Conservation (phyloP, 2,797 vertebrate species). For the Falco peregrinus region DNA sequence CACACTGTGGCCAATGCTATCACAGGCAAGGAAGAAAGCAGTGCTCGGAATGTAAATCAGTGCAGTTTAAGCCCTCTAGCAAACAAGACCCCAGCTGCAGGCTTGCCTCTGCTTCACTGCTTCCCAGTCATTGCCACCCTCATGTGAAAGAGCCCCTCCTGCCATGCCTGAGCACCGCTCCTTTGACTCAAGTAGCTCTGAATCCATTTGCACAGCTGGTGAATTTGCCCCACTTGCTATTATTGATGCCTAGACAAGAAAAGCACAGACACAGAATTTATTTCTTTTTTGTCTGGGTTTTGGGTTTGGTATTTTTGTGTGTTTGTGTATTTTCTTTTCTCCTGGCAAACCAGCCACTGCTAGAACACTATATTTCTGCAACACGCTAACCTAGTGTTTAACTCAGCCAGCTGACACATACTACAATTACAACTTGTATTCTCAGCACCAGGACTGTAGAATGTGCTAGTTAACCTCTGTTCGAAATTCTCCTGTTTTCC, state of each 20-base stretch:
- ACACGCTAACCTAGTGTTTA: not conserved
- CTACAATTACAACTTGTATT: not conserved
- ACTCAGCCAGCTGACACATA: not conserved
- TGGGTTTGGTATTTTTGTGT: not conserved
- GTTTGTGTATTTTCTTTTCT: not conserved
- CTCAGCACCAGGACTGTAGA: not conserved
- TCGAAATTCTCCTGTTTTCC: not conserved
- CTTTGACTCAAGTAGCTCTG: not conserved
- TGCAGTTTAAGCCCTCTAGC: not conserved
- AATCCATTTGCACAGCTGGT: not conserved
- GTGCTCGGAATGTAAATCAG: not conserved
- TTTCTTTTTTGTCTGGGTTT: not conserved
- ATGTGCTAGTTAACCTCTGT: not conserved
- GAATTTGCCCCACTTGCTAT: not conserved
- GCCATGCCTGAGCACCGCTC: not conserved
- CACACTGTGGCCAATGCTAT: not conserved
- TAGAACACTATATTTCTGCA: not conserved
- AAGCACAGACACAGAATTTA: not conserved
- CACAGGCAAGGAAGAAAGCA: not conserved
- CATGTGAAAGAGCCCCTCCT: not conserved
- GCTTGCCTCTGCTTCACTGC: not conserved
- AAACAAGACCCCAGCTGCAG: not conserved
- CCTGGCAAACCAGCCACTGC: not conserved
- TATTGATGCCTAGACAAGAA: not conserved
- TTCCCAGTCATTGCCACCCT: not conserved